Percentiles rank a stretch among this genome's conserved stretches.
Conservation (phyloP, 1,140 invertebrate species). For the Oryzaephilus surinamensis region DNA sequence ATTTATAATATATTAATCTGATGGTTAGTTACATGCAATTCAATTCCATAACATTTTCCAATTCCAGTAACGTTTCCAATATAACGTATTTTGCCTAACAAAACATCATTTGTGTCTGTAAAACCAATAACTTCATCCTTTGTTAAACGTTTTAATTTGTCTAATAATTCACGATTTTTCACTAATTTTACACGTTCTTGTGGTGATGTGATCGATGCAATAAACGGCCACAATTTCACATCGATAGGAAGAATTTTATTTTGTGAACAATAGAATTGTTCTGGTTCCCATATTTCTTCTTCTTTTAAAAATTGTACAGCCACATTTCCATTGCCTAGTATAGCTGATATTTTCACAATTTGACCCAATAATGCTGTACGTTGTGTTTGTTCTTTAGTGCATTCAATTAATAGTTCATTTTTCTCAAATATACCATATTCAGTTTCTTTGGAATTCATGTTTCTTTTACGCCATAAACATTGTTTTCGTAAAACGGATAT, state of each 20-base stretch:
- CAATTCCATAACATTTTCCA: constrained; percentile 45
- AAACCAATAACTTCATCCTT: constrained; percentile 32
- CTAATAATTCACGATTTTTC: constrained; percentile 36
- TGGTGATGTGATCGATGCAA: constrained; percentile 38
- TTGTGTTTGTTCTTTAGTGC: constrained; percentile 9
- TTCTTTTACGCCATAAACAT: constrained; percentile 2
- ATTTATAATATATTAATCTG: constrained; percentile 31
- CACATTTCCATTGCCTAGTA: constrained; percentile 15
- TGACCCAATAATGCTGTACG: constrained; percentile 28
- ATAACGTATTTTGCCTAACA: constrained; percentile 39
- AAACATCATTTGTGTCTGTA: constrained; percentile 27
- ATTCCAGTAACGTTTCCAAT: constrained; percentile 42
- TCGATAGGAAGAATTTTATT: constrained; percentile 31
- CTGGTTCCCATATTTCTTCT: constrained; percentile 25
- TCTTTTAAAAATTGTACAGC: constrained; percentile 27
- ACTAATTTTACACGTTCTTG: constrained; percentile 41
- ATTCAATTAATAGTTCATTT: constrained; percentile 23
- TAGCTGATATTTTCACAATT: constrained; percentile 27
- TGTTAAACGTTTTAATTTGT: constrained; percentile 33
- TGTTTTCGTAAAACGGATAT: neutral
- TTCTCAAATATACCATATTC: constrained; percentile 25
- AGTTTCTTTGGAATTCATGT: constrained; percentile 23
- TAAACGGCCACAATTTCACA: constrained; percentile 38
- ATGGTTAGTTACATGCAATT: constrained; percentile 41
- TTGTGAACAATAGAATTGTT: constrained; percentile 22